Conservation (phyloP, 2,888 invertebrate genomes). For the Latheticus oryzae region DNA sequence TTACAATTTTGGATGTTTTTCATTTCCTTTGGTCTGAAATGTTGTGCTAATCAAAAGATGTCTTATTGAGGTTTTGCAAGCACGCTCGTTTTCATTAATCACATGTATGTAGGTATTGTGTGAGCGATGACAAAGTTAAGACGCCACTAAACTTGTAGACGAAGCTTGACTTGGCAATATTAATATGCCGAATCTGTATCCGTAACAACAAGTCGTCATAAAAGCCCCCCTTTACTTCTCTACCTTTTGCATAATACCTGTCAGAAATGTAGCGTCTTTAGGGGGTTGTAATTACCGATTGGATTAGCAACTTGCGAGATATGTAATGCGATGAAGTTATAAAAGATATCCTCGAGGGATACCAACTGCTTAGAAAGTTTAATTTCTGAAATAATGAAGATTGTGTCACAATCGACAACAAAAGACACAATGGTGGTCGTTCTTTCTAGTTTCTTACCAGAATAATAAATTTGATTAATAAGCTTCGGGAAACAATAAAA, state of each 20-base stretch:
- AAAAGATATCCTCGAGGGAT: slow-evolving; percentile 31
- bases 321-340: slow-evolving; percentile 16
- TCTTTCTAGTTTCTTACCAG: slow-evolving; percentile 40
- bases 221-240: slow-evolving; percentile 18
- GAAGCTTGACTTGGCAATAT: slow-evolving; percentile 24
- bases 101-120: slow-evolving; percentile 21
- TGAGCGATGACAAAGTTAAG: slow-evolving; percentile 26
- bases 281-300: slow-evolving; percentile 20
- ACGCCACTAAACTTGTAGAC: slow-evolving; percentile 13
- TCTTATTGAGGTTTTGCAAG: slow-evolving; percentile 22
- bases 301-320: slow-evolving; percentile 23
- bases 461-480: slow-evolving; percentile 50
- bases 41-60: too few relatives aligned
- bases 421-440: slow-evolving; percentile 32
- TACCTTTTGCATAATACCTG: slow-evolving; percentile 25
- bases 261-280: slow-evolving; percentile 17
- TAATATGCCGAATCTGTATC: slow-evolving; percentile 26
- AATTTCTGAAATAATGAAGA: slow-evolving; percentile 43
- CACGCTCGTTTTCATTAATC: slow-evolving; percentile 30
- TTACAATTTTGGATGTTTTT: too few relatives aligned
- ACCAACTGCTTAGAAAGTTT: slow-evolving; percentile 30
- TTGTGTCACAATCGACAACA: slow-evolving; percentile 43
- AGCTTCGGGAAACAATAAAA: slow-evolving; percentile 49
- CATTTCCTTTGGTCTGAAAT: too few relatives aligned
- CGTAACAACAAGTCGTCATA: slow-evolving; percentile 25